Conservation (phyloP, 2,888 invertebrate genomes). For the Theretra japonica region DNA sequence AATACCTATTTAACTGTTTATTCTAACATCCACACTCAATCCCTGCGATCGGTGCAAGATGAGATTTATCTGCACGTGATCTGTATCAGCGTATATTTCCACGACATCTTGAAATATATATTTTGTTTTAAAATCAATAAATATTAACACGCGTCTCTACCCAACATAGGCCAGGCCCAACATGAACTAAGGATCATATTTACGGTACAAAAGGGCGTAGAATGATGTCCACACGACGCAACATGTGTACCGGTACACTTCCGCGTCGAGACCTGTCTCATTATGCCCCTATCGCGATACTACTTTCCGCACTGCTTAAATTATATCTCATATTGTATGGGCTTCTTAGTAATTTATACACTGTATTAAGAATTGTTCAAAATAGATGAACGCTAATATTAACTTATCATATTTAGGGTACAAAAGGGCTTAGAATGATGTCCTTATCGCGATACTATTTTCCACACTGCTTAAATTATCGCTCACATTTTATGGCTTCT, state of each 20-base stretch:
- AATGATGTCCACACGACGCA: conserved; percentile 56
- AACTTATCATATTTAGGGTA: no score
- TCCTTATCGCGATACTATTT: no score
- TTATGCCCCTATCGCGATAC: conserved; percentile 40
- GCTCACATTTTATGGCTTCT: no score
- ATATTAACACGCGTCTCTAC: conserved; percentile 5
- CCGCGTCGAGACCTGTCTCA: conserved; percentile 50
- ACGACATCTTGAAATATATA: no score
- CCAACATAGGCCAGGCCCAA: conserved; percentile 43
- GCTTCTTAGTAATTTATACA: background rate
- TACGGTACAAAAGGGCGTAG: conserved; percentile 59
- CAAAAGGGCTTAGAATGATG: no score
- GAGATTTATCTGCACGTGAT: no score
- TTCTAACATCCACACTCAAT: no score
- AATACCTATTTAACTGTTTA: no score
- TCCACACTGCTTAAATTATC: no score
- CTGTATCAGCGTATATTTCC: no score
- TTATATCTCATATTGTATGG: background rate
- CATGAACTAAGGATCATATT: conserved; percentile 57
- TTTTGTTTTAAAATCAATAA: no score
- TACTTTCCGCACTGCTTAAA: conserved; percentile 4
- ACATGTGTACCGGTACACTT: conserved; percentile 63
- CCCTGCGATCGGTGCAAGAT: no score
- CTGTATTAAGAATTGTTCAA: background rate
- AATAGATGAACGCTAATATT: background rate